Evolutionary conservation across 1,140 invertebrate genomes (phyloP).

Genomic region (Thalassaphorura encarpata): DNA sequence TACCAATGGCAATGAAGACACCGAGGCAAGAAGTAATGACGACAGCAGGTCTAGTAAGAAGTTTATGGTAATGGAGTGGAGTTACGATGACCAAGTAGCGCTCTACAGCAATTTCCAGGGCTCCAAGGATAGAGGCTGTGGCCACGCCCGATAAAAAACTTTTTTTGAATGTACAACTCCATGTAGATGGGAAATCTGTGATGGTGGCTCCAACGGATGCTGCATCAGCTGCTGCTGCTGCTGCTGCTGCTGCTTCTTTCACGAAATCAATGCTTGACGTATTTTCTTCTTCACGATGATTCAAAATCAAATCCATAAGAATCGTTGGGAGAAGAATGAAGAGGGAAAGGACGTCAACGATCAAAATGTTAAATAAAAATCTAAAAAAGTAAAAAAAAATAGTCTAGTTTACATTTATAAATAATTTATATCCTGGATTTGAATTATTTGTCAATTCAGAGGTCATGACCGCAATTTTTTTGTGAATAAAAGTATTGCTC

Average conservation of each 20-base stretch:
- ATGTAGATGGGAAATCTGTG: no score
- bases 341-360: conserved; percentile 7
- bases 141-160: conserved; percentile 10
- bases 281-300: not conserved
- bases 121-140: conserved; percentile 11
- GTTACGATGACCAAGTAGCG: conserved; percentile 18
- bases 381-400: not conserved
- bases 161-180: conserved; percentile 11
- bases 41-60: conserved; percentile 9
- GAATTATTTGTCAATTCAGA: no score
- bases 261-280: no score
- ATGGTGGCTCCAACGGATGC: no score
- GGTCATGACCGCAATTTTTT: no score
- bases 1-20: conserved; percentile 11
- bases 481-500: no score
- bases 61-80: conserved; percentile 26
- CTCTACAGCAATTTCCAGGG: conserved; percentile 21
- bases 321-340: conserved; percentile 5
- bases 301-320: conserved; percentile 1
- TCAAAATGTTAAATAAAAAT: conserved; percentile 12
- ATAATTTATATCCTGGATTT: not conserved
- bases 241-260: no score
- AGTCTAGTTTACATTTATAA: not conserved
- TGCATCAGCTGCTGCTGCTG: no score
- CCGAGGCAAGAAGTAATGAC: conserved; percentile 1